These are phyloP conservation scores for Drosophila kanekoi DNA, from an alignment of 2,888 invertebrate genomes.

Conservation along the genomic window DNA sequence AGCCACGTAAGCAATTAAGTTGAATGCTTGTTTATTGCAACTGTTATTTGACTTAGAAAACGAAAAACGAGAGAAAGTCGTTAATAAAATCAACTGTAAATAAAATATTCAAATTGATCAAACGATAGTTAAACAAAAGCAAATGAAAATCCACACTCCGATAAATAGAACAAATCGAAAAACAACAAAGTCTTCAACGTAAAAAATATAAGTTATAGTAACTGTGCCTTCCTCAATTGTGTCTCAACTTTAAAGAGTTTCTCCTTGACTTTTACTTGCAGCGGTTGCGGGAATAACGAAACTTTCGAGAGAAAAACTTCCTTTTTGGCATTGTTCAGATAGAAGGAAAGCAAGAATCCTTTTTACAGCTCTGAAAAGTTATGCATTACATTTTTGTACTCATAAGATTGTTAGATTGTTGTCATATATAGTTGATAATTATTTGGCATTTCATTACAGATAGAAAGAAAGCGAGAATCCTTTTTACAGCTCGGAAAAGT, in stretches of 20 bases:
- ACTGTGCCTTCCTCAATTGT: slow-evolving; percentile 71
- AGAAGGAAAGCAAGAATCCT: too few relatives aligned
- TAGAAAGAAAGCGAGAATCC: too few relatives aligned
- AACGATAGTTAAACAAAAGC: slow-evolving; percentile 30
- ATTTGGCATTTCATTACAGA: too few relatives aligned
- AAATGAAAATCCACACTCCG: slow-evolving; percentile 48
- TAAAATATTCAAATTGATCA: slow-evolving; percentile 67
- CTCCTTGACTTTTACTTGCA: slow-evolving; percentile 15
- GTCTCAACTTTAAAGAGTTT: slow-evolving; percentile 22
- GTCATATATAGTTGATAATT: too few relatives aligned
- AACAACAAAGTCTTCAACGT: slow-evolving; percentile 57
- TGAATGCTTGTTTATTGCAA: slow-evolving; percentile 81
- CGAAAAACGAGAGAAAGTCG: slow-evolving; percentile 65
- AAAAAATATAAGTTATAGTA: slow-evolving; percentile 64
- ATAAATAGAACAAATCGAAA: slow-evolving; percentile 47
- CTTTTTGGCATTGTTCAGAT: too few relatives aligned
- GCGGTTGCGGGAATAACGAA: slow-evolving; percentile 1
- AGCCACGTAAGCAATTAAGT: slow-evolving; percentile 79
- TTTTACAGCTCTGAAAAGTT: too few relatives aligned
- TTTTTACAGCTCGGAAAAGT: too few relatives aligned
- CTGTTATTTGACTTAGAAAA: slow-evolving; percentile 80
- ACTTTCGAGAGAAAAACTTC: too few relatives aligned
- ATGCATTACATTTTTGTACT: too few relatives aligned
- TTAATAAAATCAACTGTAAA: slow-evolving; percentile 78
- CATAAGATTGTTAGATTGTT: too few relatives aligned